Evolutionary conservation across 1,140 invertebrate genomes (phyloP), one percentile per base, ranked within the genome.

Genomic region (Chlorops oryzae): DNA sequence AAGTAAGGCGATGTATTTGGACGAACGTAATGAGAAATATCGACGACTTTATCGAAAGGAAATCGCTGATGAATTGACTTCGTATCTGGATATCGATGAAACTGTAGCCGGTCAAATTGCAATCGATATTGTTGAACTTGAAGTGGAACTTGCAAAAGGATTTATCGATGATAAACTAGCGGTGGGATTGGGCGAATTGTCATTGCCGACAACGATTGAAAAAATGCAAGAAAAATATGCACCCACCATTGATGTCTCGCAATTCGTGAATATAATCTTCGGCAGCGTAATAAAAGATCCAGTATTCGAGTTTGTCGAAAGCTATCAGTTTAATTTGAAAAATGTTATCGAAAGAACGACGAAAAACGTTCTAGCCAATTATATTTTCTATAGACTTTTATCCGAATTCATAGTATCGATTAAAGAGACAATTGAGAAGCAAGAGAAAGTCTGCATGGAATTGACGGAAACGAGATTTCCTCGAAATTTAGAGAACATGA

Each of bases 401-500:
- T 41, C 43, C 13, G 50, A 59, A 5, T 63, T 65, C 35, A 21
- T 48, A 7, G 32, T 54, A 10, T 6, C 47, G n/a, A n/a, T n/a
- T n/a, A n/a, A n/a, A n/a, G n/a, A n/a, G n/a, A 46, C 39, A 5
- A n/a, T 17, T 27, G 24, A 40, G 1, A 47, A 40, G 2, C 52
- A 55, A 3, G 24, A 51, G 17, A 2, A 41, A 3, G 28, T 23
- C 3, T 68, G 65, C 44, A 48, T 63, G 3, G 44, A 41, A 0
- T 25, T 41, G 9, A 62, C 62, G 2, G 61, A 57, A 6, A 50
- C 62, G 18, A 23, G 41, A 20, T 68, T 68, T 3, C 45, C 65
- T 10, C 63, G 63, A 40, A 59, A 59, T 40, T 37, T 68, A 20
- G 65, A 68, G 28, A 65, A 67, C 21, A 67, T 68, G 65, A 51